Base-by-base conservation (phyloP, 2,797 vertebrate genomes). In the Danio choprae region DNA sequence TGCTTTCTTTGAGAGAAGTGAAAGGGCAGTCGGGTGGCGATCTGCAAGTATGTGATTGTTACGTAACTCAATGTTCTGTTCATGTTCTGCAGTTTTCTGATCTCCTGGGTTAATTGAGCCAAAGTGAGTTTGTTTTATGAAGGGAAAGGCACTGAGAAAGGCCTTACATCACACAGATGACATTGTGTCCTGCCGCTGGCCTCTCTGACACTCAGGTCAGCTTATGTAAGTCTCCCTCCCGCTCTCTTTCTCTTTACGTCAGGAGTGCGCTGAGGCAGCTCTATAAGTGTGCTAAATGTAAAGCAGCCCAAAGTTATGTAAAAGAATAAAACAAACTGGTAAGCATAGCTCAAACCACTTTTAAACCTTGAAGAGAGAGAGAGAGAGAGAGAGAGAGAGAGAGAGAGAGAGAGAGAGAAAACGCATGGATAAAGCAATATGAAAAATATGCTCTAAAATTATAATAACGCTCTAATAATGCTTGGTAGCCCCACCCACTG, bases 21-120 rank as follows among this genome's bases (percentile, higher is more conserved):
- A 53, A 18, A 40, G 56, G 43, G 6, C 18, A 50, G 7, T 48
- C 9, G 38, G 13, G n/a, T 58, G 22, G 67, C 9, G 18, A 68
- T 65, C n/a, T 40, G 41, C 2, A 53, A 56, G 36, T 58, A 60
- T 70, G 48, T 38, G 46, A 48, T 48, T 71, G 73, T 74, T 79
- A 84, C 18, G 43, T 74, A 82, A 82, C 62, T 22, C n/a, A 85
- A 84, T 64, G 78, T 78, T 80, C 63, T 29, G 29, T 29, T 29
- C 38, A 79, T 78, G 76, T 77, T 64, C 67, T 69, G 50, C 65
- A 78, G 77, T 81, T 75, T 58, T 80, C 43, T 22, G n/a, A 63
- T 83, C 81, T 70, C 20, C 75, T 43, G 29, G 40, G 46, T 72
- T 81, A 88, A 88, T 46, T 69, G 70, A 78, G 69, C 48, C 69